phyloP scores from a whole-genome alignment of 2,797 vertebrate species.

The Catamblyrhynchus diadema region DNA sequence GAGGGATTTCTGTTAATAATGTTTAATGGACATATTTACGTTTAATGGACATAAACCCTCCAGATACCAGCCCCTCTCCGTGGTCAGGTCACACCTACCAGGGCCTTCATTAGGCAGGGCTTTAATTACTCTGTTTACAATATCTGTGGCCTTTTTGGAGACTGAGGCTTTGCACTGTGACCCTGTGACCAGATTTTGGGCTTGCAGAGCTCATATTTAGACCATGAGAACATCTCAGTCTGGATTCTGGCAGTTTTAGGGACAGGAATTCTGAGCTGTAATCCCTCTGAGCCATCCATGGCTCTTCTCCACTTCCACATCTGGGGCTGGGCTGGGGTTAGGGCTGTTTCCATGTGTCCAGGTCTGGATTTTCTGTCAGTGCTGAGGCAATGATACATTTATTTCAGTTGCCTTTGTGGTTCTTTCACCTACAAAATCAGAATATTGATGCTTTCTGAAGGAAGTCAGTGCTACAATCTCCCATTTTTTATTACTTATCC shows the following conservation, averaged over 20 bases:
- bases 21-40: too few relatives aligned
- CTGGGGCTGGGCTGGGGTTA: not conserved
- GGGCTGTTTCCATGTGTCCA: not conserved
- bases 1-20: not conserved
- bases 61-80: fast-evolving
- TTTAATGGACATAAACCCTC: not conserved
- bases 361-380: not conserved
- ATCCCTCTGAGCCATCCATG: not conserved
- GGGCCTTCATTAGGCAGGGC: not conserved
- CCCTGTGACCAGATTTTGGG: too few relatives aligned
- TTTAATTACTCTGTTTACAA: not conserved
- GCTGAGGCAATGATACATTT: not conserved
- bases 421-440: not conserved
- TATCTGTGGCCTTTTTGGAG: not conserved
- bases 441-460: not conserved
- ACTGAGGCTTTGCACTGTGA: not conserved
- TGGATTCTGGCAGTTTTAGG: not conserved
- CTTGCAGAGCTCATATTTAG: not conserved
- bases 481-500: not conserved
- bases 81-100: not conserved
- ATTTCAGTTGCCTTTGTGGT: not conserved
- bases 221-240: not conserved
- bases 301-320: not conserved
- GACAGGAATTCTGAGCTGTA: not conserved
- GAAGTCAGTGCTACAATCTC: not conserved